A percentile compares a stretch with the other conserved stretches of the same genome.
Conservation (phyloP, 2,113 vertebrate genomes). For the Girardinichthys multiradiatus region DNA sequence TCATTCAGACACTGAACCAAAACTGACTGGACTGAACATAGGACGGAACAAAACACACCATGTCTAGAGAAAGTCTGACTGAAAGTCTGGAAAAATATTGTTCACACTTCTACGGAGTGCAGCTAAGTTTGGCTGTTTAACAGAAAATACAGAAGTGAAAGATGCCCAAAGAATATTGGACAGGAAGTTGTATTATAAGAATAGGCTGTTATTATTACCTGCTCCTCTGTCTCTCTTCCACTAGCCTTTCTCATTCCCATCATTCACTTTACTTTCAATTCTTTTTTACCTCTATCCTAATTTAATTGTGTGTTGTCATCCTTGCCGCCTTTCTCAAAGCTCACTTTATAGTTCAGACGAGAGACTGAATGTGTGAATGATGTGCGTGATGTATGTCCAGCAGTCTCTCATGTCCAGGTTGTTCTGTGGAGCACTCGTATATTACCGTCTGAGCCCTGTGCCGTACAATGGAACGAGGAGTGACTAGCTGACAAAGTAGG, state of each 20-base stretch:
- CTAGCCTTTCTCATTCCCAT: slow-evolving; percentile 22
- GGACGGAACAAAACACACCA: too few relatives aligned
- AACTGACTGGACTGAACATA: too few relatives aligned
- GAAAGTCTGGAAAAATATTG: too few relatives aligned
- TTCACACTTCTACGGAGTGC: too few relatives aligned
- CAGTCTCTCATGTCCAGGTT: slow-evolving; percentile 65
- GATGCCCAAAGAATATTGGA: too few relatives aligned
- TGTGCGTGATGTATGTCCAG: slow-evolving; percentile 70
- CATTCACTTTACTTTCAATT: slow-evolving; percentile 56
- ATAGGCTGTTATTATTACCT: slow-evolving; percentile 16
- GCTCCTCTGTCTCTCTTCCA: neutral
- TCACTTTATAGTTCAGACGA: slow-evolving; percentile 57
- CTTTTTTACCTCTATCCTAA: slow-evolving; percentile 59
- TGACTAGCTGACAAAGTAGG: slow-evolving; percentile 46
- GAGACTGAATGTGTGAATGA: slow-evolving; percentile 58
- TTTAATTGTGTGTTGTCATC: slow-evolving; percentile 69
- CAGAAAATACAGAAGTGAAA: too few relatives aligned
- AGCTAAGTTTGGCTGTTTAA: too few relatives aligned
- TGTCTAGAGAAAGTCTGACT: too few relatives aligned
- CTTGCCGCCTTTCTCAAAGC: slow-evolving; percentile 52
- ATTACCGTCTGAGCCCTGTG: slow-evolving; percentile 53
- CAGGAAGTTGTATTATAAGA: too few relatives aligned
- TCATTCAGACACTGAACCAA: too few relatives aligned
- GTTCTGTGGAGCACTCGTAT: slow-evolving; percentile 58
- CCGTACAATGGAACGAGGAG: slow-evolving; percentile 57